phyloP scores from a whole-genome alignment of 1,140 invertebrate species.

The Camponotus floridanus region DNA sequence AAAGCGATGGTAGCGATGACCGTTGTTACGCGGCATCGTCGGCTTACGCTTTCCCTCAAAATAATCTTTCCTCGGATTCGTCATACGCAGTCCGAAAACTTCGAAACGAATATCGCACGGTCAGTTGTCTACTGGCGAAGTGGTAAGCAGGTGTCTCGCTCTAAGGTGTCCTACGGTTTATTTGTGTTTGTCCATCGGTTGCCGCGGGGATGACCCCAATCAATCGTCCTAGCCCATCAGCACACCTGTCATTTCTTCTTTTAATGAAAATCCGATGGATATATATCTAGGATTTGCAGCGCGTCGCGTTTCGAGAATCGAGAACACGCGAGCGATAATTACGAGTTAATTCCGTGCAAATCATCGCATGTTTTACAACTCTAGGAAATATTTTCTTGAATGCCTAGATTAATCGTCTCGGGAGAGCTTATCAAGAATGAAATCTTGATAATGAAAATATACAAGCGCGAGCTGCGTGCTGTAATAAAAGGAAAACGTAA shows the following conservation, averaged over 20 bases:
- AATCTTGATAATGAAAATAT: no score
- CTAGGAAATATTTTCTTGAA: neutral
- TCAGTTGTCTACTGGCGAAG: conserved; percentile 61
- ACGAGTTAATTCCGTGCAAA: neutral
- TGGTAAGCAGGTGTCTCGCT: neutral
- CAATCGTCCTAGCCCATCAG: conserved; percentile 70
- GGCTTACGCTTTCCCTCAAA: neutral
- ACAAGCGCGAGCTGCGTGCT: no score
- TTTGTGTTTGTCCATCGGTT: conserved; percentile 84
- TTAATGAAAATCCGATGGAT: neutral
- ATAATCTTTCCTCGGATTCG: neutral
- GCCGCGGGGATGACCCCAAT: conserved; percentile 84
- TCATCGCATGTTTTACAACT: neutral
- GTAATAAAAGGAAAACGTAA: neutral
- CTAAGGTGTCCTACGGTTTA: conserved; percentile 49
- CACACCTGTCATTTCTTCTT: conserved; percentile 25
- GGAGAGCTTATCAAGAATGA: no score
- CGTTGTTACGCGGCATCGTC: conserved; percentile 3
- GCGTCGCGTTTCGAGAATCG: neutral
- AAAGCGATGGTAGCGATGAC: neutral
- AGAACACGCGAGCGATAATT: neutral
- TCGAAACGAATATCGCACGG: conserved; percentile 54
- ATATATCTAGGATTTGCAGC: neutral
- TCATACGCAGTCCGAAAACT: neutral
- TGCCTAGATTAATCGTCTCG: conserved; percentile 3